Base-by-base conservation (phyloP, 2,888 invertebrate genomes). In the Oligia latruncula region DNA sequence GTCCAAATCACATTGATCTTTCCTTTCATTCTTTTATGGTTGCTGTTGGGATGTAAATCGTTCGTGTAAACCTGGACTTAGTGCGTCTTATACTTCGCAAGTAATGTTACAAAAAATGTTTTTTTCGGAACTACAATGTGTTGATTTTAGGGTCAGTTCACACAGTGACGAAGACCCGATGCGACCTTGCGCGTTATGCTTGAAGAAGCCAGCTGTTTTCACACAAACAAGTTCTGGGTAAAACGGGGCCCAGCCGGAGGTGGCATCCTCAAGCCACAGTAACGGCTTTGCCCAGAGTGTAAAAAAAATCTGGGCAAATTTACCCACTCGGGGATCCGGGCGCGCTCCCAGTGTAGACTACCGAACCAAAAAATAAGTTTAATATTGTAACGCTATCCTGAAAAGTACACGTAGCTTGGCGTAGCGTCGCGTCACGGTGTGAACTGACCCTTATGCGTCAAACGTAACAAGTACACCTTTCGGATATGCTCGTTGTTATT, bases 401-500 rank as follows among this genome's bases (percentile, higher is more conserved):
- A 46, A 43, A 71, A 71, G 13, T 52, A 9, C 6, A 23, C 43
- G 43, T 58, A 40, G 55, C 29, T 9, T 68, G n/a, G 55, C 55
- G 11, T 55, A 3, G 55, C 40, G 23, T 67, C 29, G 70, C 80
- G 17, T 49, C 1, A 9, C 40, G 9, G 17, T 82, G 77, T 77
- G 35, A 13, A 15, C 43, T 40, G 15, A 43, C 17, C 29, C 60
- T 75, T 80, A 67, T 65, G 60, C 60, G 65, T 58, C 55, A 62
- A 64, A 68, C 49, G 29, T 82, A 71, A 71, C 60, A 74, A 52
- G 29, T 23, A 29, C 20, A 75, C 73, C 62, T 83, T 78, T 79
- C 77, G 43, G 52, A 62, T 66, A 84, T 60, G 80, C 68, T 83
- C 77, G 91, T 88, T 90, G 90, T 68, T 92, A 91, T 91, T 92